Conservation (phyloP, 2,113 vertebrate species). For the Copsychus sechellarum region DNA sequence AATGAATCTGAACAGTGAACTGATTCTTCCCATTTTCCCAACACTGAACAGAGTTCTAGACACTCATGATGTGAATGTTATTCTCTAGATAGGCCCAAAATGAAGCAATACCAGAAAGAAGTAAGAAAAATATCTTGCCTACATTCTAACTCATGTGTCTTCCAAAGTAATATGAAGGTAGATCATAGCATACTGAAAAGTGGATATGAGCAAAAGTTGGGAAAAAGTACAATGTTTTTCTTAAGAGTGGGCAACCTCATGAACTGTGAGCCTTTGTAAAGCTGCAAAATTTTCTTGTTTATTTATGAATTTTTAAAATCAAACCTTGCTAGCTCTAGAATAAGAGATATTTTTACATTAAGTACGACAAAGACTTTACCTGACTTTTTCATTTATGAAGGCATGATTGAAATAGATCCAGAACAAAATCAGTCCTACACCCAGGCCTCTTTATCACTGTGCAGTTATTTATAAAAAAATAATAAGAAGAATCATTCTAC, state of each 20-base stretch:
- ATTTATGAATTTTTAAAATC: neutral
- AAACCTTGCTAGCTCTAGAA: neutral
- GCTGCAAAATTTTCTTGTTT: neutral
- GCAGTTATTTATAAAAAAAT: neutral
- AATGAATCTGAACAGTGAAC: slow-evolving; percentile 5
- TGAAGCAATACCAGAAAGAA: neutral
- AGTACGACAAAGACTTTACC: neutral
- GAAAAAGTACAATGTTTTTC: neutral
- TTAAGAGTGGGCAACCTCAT: neutral
- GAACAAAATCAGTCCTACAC: neutral
- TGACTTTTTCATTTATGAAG: neutral
- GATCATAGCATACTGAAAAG: neutral
- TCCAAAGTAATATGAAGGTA: neutral
- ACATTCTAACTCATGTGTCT: neutral
- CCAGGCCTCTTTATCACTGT: neutral
- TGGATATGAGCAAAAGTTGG: neutral
- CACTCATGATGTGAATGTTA: neutral
- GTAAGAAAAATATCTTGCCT: neutral
- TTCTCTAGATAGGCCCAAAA: neutral
- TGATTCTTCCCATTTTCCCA: neutral
- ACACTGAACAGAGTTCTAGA: neutral
- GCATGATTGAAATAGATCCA: neutral
- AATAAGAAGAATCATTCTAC: neutral
- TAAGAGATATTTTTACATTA: neutral
- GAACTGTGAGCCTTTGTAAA: neutral